These are phyloP conservation scores for Oeneis ivallda DNA, from an alignment of 2,888 invertebrate genomes.

Conservation along the genomic window DNA sequence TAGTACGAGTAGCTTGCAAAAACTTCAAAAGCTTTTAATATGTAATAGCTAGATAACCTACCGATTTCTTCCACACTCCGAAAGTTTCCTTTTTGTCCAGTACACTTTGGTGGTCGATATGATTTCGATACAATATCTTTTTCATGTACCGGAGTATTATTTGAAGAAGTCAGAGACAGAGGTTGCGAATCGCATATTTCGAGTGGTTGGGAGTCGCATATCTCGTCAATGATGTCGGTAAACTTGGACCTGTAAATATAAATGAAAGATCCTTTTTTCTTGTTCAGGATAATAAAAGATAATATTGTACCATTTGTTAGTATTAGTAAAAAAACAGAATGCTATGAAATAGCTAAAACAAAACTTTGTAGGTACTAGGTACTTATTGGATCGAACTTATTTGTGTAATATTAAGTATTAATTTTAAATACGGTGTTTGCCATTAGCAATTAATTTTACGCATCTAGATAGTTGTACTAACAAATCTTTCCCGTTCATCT, in stretches of 20 bases:
- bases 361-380: too few relatives aligned
- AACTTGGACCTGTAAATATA: conserved; percentile 55
- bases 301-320: too few relatives aligned
- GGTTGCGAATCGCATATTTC: conserved; percentile 67
- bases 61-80: conserved; percentile 71
- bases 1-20: not conserved
- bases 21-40: not conserved
- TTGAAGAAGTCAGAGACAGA: conserved; percentile 57
- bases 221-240: conserved; percentile 65
- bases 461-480: not conserved
- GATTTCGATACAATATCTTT: conserved; percentile 14
- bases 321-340: not conserved
- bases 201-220: conserved; percentile 61
- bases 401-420: too few relatives aligned
- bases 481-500: not conserved
- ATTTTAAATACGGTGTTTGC: too few relatives aligned
- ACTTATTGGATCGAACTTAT: too few relatives aligned
- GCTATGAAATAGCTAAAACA: not conserved
- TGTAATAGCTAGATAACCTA: conserved; percentile 34
- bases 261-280: not conserved
- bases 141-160: conserved; percentile 31
- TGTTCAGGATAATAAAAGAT: too few relatives aligned
- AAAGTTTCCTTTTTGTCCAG: conserved; percentile 64
- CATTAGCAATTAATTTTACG: too few relatives aligned
- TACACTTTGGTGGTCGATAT: conserved; percentile 56